These are phyloP conservation scores for Delphinapterus leucas DNA, from an alignment of 2,113 vertebrate genomes.

Conservation along the genomic window DNA sequence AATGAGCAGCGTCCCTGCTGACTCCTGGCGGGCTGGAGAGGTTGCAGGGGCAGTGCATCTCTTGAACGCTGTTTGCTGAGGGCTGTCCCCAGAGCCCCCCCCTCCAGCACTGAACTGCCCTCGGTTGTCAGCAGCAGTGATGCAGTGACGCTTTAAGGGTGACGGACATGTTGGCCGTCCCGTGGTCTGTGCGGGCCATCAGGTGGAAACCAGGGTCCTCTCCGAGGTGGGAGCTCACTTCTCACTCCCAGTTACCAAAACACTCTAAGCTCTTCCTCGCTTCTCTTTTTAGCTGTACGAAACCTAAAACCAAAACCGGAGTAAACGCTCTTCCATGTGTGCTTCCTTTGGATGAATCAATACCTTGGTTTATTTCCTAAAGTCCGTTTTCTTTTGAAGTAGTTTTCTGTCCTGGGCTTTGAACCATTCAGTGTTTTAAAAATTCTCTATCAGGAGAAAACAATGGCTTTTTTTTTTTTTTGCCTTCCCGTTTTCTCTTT, in stretches of 20 bases:
- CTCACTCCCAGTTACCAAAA: too few species aligned
- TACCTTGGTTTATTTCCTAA: not conserved
- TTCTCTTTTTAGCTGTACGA: not conserved
- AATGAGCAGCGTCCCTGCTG: not conserved
- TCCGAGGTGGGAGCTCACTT: not conserved
- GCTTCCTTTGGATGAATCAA: not conserved
- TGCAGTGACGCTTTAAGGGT: not conserved
- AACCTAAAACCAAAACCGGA: not conserved
- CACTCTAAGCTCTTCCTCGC: not conserved
- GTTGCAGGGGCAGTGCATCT: not conserved
- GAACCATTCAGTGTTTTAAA: not conserved
- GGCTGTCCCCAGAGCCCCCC: too few species aligned
- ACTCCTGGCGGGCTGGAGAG: not conserved
- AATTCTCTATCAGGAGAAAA: not conserved
- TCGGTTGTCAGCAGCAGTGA: not conserved
- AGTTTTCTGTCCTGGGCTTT: not conserved
- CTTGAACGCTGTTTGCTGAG: not conserved
- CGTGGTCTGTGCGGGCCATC: not conserved
- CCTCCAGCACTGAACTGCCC: not conserved
- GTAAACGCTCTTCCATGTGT: fast-evolving
- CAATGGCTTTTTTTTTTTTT: not conserved
- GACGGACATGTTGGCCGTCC: not conserved
- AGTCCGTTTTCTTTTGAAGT: not conserved
- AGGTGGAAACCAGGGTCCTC: not conserved
- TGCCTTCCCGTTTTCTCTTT: not conserved